Base-by-base conservation (phyloP, 1,140 invertebrate genomes). In the Anagrus nilaparvatae region DNA sequence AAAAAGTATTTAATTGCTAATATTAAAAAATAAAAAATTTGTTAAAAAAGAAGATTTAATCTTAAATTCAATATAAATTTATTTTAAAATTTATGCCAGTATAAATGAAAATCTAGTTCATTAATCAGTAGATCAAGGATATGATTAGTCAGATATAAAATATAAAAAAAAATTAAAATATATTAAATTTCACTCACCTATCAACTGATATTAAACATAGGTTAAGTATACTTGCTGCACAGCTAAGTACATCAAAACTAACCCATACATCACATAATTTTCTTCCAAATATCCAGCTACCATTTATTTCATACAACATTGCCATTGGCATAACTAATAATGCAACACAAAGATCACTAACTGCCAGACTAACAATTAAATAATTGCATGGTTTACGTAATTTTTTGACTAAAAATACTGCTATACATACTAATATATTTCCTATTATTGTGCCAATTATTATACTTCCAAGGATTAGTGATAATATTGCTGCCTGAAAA, bases 171-270 rank as follows among this genome's bases (percentile, higher is more conserved):
- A n/a, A n/a, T n/a, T n/a, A n/a, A n/a, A n/a, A n/a, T n/a, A n/a
- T n/a, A n/a, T n/a, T n/a, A n/a, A n/a, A n/a, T n/a, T n/a, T n/a
- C 14, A 59, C 62, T 65, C 47, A 68, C 50, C 84, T 72, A 59
- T 90, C 85, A 19, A 88, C 81, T 18, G 85, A 87, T 62, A 94
- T 91, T 78, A 88, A 86, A 59, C 90, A 94, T 39, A 94, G 72
- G 65, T 94, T 93, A 10, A 93, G 71, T 49, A 94, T 93, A 51
- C 87, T 91, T 20, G 90, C 89, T 9, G 90, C 88, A 61, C 77
- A 87, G 47, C 77, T 84, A 40, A 82, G 75, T 24, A 82, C 89
- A 64, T 83, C 85, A 61, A 89, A 87, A 53, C 75, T 82, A 45
- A 81, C 88, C 87, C 82, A 82, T 61, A 87, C 74, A 59, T 92